A percentile compares a stretch with the other conserved stretches of the same genome.
Evolutionary conservation across 1,140 invertebrate species (phyloP).

Genomic region (Popillia japonica): DNA sequence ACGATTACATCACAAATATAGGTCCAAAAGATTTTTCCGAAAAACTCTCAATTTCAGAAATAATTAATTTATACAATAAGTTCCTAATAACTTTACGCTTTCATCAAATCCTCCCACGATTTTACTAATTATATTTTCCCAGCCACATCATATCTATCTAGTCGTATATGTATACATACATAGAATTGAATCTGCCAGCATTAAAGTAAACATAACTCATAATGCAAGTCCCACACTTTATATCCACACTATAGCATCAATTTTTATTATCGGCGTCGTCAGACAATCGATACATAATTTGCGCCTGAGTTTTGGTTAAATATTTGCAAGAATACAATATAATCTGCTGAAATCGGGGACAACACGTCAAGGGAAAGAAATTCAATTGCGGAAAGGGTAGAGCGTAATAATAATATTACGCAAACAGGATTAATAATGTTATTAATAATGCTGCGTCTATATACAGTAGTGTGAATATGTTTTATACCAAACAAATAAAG

Average conservation of each 20-base stretch:
- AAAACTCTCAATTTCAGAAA: too few relatives aligned
- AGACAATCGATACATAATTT: slow-evolving; percentile 35
- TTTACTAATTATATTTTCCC: too few relatives aligned
- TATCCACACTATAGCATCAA: neutral
- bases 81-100: too few relatives aligned
- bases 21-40: too few relatives aligned
- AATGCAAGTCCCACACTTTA: neutral
- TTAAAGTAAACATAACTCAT: neutral
- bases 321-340: slow-evolving; percentile 18
- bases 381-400: neutral
- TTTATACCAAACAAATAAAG: too few relatives aligned
- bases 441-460: neutral
- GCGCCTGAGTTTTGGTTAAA: slow-evolving; percentile 22
- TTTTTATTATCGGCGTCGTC: slow-evolving; percentile 19
- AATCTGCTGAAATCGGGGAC: slow-evolving; percentile 6
- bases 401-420: neutral
- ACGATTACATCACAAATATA: too few relatives aligned
- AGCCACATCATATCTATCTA: too few relatives aligned
- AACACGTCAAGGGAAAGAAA: neutral
- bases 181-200: neutral
- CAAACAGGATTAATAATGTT: neutral
- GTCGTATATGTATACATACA: too few relatives aligned
- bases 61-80: too few relatives aligned
- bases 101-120: too few relatives aligned
- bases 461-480: neutral